Percentiles rank a stretch among this genome's conserved stretches.
Conservation (phyloP, 2,113 vertebrate genomes). For the Cavia aperea region DNA sequence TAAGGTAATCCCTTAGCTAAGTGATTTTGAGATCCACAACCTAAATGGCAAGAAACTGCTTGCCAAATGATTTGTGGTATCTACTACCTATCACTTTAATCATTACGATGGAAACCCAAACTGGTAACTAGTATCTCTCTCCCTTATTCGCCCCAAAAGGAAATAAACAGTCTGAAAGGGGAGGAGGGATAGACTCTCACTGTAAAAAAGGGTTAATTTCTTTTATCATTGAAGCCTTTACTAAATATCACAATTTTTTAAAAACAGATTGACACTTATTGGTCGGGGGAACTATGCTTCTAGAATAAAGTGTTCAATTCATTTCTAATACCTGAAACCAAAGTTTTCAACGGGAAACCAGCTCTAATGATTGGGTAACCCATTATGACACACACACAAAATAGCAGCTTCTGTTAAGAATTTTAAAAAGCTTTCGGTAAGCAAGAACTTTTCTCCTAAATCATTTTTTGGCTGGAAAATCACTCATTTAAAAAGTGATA, state of each 20-base stretch:
- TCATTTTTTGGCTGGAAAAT: conserved; percentile 21
- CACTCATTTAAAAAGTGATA: neutral
- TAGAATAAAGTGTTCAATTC: neutral
- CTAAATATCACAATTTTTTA: conserved; percentile 8
- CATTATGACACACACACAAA: conserved; percentile 40
- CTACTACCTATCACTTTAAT: neutral
- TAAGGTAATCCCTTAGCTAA: conserved; percentile 25
- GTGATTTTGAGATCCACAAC: conserved; percentile 1
- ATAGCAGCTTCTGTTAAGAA: neutral
- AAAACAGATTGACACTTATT: neutral
- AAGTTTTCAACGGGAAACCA: conserved; percentile 1
- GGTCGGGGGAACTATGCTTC: neutral
- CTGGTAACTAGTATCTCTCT: neutral
- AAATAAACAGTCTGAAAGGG: conserved; percentile 8
- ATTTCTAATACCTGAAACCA: conserved; percentile 7
- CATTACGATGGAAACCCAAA: neutral
- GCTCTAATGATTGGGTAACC: neutral
- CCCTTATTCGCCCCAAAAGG: neutral
- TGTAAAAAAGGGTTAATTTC: neutral
- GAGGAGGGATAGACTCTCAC: rapidly evolving
- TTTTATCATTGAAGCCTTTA: neutral
- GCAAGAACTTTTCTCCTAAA: conserved; percentile 20
- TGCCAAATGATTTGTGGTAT: neutral
- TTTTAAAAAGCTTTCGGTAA: neutral
- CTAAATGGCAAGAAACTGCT: conserved; percentile 8